phyloP scores from a whole-genome alignment of 2,113 vertebrate species.

The Otolemur garnettii region DNA sequence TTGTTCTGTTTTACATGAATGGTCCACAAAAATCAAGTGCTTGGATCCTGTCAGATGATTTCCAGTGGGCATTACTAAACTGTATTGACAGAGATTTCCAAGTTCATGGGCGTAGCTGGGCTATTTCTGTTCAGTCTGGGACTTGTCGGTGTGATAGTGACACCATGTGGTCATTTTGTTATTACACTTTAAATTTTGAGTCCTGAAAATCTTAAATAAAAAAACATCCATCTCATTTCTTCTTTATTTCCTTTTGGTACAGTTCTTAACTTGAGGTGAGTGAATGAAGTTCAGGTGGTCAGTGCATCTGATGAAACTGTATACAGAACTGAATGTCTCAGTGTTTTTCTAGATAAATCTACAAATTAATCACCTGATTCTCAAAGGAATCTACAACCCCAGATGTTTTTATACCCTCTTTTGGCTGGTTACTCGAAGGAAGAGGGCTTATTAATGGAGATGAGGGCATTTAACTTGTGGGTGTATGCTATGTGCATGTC shows the following conservation, averaged over 20 bases:
- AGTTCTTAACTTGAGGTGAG: background rate
- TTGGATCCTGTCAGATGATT: conserved; percentile 9
- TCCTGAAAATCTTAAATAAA: background rate
- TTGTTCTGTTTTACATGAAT: background rate
- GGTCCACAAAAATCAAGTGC: background rate
- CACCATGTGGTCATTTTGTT: conserved; percentile 83
- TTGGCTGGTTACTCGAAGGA: background rate
- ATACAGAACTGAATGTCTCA: background rate
- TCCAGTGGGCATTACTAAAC: background rate
- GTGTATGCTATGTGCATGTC: background rate
- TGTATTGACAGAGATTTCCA: background rate
- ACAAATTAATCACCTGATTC: background rate
- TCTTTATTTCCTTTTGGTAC: background rate
- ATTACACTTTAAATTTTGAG: background rate
- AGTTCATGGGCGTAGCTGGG: background rate
- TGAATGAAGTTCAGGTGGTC: background rate
- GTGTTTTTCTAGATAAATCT: background rate
- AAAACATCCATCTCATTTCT: background rate
- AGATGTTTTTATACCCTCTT: background rate
- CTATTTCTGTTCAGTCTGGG: background rate
- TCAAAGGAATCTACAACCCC: background rate
- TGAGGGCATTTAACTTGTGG: background rate
- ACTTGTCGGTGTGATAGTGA: conserved; percentile 73
- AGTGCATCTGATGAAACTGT: background rate
- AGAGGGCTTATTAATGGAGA: background rate